phyloP scores from a whole-genome alignment of 2,113 vertebrate species.

The Tachysurus vachellii region DNA sequence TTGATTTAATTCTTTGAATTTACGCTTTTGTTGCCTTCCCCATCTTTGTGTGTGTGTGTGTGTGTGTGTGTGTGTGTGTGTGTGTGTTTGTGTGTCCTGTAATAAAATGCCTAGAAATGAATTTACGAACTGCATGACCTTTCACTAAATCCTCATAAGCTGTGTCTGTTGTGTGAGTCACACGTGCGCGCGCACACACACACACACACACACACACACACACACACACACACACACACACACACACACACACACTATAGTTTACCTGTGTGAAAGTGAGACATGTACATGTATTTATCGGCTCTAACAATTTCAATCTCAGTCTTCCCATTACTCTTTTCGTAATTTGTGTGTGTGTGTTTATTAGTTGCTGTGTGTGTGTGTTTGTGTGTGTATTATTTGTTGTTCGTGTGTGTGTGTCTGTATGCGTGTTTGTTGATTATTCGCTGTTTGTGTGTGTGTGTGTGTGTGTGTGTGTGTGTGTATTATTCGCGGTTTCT shows the following conservation, averaged over 20 bases:
- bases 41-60: background rate
- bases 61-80: background rate
- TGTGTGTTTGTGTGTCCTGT: background rate
- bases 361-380: background rate
- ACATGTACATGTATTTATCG: background rate
- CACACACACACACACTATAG: background rate
- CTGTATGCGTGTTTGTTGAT: constrained; percentile 6
- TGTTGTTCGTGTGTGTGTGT: constrained; percentile 23
- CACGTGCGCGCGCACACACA: background rate
- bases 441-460: constrained; percentile 18
- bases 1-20: background rate
- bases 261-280: background rate
- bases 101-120: constrained; percentile 27
- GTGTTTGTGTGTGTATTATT: constrained; percentile 17
- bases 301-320: background rate
- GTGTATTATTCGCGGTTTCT: too few relatives aligned
- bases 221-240: too few relatives aligned
- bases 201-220: background rate
- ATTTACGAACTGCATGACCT: constrained; percentile 20
- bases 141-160: constrained; percentile 8
- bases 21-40: background rate
- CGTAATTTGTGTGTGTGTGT: background rate
- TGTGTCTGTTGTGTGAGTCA: constrained; percentile 6
- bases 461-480: background rate
- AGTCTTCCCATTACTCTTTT: background rate